A percentile compares a stretch with the other conserved stretches of the same genome.
phyloP scores from a whole-genome alignment of 2,888 invertebrate species.

The Drosophila phalerata region DNA sequence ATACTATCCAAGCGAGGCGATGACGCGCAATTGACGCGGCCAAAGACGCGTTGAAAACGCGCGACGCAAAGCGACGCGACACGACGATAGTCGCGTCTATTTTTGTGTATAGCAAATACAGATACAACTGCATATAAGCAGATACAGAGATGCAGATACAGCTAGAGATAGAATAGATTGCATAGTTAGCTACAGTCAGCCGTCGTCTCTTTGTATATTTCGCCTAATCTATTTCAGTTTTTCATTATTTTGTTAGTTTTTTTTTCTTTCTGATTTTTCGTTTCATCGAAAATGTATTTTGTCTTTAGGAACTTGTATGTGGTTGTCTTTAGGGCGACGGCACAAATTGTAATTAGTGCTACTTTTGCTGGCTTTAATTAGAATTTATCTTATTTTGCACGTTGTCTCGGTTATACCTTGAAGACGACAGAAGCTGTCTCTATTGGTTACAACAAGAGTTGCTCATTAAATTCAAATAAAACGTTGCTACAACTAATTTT shows the following conservation, averaged over 20 bases:
- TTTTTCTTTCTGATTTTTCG: background rate
- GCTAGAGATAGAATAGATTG: conserved; percentile 40
- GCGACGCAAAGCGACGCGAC: conserved; percentile 31
- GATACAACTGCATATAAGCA: conserved; percentile 38
- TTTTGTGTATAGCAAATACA: conserved; percentile 57
- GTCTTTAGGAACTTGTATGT: conserved; percentile 30
- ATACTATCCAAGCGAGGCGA: conserved; percentile 53
- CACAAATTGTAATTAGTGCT: conserved; percentile 78
- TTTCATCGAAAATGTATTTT: conserved; percentile 62
- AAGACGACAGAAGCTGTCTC: conserved; percentile 50
- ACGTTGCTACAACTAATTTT: background rate
- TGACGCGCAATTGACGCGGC: conserved; percentile 82
- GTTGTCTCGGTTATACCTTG: conserved; percentile 56
- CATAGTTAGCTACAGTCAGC: conserved; percentile 41
- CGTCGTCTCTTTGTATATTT: conserved; percentile 54
- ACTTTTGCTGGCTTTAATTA: conserved; percentile 68
- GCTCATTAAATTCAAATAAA: conserved; percentile 32
- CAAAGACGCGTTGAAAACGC: conserved; percentile 79
- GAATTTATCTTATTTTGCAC: conserved; percentile 60
- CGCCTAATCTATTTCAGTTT: conserved; percentile 73
- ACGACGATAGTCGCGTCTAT: conserved; percentile 61
- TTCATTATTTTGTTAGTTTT: conserved; percentile 52
- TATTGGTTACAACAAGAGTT: conserved; percentile 7
- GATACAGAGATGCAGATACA: conserved; percentile 25
- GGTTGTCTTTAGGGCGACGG: conserved; percentile 64